Evolutionary conservation across 2,888 invertebrate genomes (phyloP).

Genomic region (Miltochrista miniata): DNA sequence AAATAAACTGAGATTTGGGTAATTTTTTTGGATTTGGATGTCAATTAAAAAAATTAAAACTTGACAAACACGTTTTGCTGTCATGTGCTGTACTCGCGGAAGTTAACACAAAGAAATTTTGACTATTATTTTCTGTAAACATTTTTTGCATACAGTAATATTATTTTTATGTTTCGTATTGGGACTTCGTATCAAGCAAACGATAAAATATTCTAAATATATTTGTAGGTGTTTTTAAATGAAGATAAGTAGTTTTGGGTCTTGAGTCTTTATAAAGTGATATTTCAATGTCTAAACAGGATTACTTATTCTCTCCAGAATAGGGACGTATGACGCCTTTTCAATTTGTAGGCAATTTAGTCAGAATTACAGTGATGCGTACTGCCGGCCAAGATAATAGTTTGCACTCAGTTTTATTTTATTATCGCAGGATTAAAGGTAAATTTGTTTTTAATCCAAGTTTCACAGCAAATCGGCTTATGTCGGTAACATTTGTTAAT

Average conservation of each 20-base stretch:
- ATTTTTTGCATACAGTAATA: too few relatives aligned
- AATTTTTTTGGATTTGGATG: neutral
- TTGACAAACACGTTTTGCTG: too few relatives aligned
- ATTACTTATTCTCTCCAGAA: constrained; percentile 17
- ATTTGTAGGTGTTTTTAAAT: too few relatives aligned
- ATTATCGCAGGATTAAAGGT: constrained; percentile 5
- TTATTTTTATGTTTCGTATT: too few relatives aligned
- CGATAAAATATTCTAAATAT: too few relatives aligned
- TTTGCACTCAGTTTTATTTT: constrained; percentile 23
- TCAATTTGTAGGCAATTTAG: constrained; percentile 56
- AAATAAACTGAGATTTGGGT: neutral
- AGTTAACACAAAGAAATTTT: too few relatives aligned
- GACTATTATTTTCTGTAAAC: too few relatives aligned
- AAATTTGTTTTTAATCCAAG: constrained; percentile 6
- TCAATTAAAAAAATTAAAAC: neutral
- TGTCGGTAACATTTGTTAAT: neutral
- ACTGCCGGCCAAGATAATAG: constrained; percentile 11
- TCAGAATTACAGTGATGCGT: constrained; percentile 49
- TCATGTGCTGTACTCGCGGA: too few relatives aligned
- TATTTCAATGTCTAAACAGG: too few relatives aligned
- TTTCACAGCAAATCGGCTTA: constrained; percentile 1
- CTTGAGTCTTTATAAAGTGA: too few relatives aligned
- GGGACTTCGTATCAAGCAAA: too few relatives aligned
- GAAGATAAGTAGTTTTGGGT: too few relatives aligned
- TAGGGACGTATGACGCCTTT: constrained; percentile 40